A percentile compares a stretch with the other conserved stretches of the same genome.
Conservation (phyloP, 2,888 invertebrate species). For the Heliconius ethilla region DNA sequence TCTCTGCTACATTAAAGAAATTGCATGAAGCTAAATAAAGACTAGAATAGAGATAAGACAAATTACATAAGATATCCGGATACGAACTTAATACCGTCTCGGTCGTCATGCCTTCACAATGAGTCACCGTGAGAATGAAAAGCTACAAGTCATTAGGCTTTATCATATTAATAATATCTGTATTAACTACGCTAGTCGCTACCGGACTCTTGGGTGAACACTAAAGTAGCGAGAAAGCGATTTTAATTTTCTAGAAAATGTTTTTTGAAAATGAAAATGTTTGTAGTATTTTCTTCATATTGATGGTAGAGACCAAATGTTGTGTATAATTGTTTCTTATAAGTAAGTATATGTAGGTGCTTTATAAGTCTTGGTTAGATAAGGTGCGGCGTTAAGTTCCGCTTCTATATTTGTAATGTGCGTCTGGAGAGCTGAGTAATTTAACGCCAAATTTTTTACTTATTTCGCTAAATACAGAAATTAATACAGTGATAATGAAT, state of each 20-base stretch:
- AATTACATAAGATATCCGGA: slow-evolving; percentile 7
- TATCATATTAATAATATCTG: slow-evolving; percentile 55
- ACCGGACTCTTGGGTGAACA: slow-evolving; percentile 49
- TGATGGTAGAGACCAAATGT: neutral
- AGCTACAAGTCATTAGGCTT: slow-evolving; percentile 50
- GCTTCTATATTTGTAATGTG: no score
- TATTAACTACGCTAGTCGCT: slow-evolving; percentile 53
- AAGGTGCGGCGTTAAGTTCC: no score
- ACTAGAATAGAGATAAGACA: neutral
- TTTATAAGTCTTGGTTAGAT: no score
- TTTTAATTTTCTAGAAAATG: neutral
- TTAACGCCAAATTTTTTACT: no score
- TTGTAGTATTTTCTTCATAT: neutral
- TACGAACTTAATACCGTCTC: slow-evolving; percentile 1
- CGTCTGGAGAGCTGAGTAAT: no score
- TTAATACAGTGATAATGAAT: no score
- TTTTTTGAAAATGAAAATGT: no score
- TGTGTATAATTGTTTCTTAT: no score
- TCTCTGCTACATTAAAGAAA: neutral
- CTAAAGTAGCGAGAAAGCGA: slow-evolving; percentile 33
- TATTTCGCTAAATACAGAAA: no score
- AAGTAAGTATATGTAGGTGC: no score
- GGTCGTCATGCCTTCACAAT: slow-evolving; percentile 3
- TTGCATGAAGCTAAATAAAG: neutral
- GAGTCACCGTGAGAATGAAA: slow-evolving; percentile 47